Percentiles rank a stretch among this genome's conserved stretches.
Evolutionary conservation across 2,888 invertebrate genomes (phyloP).

Genomic region (Clusia tigrina): DNA sequence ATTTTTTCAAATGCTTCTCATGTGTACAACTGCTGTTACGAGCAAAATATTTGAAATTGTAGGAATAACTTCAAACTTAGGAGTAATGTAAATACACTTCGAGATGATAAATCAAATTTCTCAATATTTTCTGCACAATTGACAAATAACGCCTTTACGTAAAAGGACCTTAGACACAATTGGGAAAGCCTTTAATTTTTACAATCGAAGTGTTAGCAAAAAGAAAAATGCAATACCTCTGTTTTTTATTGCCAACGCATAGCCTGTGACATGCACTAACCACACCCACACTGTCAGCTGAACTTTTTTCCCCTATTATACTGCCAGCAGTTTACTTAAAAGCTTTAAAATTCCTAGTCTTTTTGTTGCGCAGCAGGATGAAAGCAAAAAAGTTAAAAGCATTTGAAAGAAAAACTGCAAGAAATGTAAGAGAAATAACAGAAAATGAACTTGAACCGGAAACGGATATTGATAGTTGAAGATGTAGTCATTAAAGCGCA

Average conservation of each 20-base stretch:
- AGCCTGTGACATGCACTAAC: neutral
- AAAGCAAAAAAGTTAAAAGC: slow-evolving; percentile 50
- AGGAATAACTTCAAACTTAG: too few relatives aligned
- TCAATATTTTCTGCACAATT: too few relatives aligned
- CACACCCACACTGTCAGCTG: neutral
- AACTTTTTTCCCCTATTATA: too few relatives aligned
- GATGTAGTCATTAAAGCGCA: slow-evolving; percentile 55
- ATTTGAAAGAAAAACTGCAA: slow-evolving; percentile 34
- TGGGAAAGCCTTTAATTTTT: neutral
- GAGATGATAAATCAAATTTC: too few relatives aligned
- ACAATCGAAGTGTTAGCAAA: neutral
- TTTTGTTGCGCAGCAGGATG: neutral
- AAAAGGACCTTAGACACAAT: neutral
- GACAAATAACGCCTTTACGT: neutral
- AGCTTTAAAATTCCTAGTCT: neutral
- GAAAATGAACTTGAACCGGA: slow-evolving; percentile 53
- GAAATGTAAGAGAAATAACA: neutral
- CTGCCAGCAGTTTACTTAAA: slow-evolving; percentile 1
- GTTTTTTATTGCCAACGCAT: neutral
- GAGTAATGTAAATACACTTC: too few relatives aligned
- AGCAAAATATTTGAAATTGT: too few relatives aligned
- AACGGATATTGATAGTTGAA: slow-evolving; percentile 60
- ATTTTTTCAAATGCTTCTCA: too few relatives aligned
- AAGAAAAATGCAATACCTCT: neutral
- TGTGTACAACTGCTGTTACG: too few relatives aligned